These are phyloP conservation scores for Takifugu ocellatus DNA, from an alignment of 2,797 vertebrate genomes.

Conservation along the genomic window DNA sequence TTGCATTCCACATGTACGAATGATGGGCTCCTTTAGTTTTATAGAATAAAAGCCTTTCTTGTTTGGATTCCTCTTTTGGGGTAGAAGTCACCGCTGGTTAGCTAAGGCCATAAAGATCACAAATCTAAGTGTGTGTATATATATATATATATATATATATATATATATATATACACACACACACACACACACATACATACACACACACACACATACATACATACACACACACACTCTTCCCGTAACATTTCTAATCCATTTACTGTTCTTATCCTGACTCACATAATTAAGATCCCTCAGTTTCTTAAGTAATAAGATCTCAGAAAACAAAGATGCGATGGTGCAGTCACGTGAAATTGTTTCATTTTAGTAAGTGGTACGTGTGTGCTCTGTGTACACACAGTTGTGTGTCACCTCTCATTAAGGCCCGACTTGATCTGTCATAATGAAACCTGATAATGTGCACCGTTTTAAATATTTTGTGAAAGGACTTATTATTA, in stretches of 20 bases:
- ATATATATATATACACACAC: neutral
- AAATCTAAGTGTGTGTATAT: slow-evolving; percentile 12
- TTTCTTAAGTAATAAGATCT: slow-evolving; percentile 19
- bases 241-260: slow-evolving; percentile 27
- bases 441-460: slow-evolving; percentile 61
- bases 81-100: neutral
- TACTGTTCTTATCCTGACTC: slow-evolving; percentile 23
- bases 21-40: too few relatives aligned
- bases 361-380: slow-evolving; percentile 5
- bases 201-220: too few relatives aligned
- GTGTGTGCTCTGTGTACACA: too few relatives aligned
- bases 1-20: too few relatives aligned
- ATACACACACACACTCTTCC: neutral
- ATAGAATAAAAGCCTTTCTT: too few relatives aligned
- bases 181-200: too few relatives aligned
- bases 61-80: too few relatives aligned
- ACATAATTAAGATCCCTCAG: slow-evolving; percentile 32
- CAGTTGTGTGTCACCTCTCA: slow-evolving; percentile 44
- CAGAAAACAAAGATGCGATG: slow-evolving; percentile 27
- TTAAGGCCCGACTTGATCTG: slow-evolving; percentile 57
- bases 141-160: too few relatives aligned
- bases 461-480: slow-evolving; percentile 70
- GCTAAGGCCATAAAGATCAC: neutral
- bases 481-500: slow-evolving; percentile 72
- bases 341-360: slow-evolving; percentile 15